Percentiles rank a stretch among this genome's conserved stretches.
Evolutionary conservation across 2,888 invertebrate genomes (phyloP).

Genomic region (Meliscaeva auricollis): DNA sequence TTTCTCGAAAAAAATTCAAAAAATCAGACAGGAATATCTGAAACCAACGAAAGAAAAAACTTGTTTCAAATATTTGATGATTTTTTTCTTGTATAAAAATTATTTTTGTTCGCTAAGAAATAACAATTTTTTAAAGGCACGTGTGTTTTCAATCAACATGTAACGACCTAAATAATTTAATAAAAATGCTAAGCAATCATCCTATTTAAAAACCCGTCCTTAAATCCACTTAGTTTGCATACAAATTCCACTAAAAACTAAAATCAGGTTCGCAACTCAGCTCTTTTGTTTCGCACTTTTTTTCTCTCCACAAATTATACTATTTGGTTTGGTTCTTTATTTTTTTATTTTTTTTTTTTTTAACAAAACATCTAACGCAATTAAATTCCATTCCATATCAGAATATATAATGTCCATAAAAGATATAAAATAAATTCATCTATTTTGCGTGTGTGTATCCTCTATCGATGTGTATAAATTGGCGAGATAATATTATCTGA

Average conservation of each 20-base stretch:
- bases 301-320: no score
- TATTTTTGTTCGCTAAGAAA: no score
- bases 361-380: conserved; percentile 61
- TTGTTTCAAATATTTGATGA: no score
- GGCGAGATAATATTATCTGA: conserved; percentile 56
- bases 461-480: conserved; percentile 54
- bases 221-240: conserved; percentile 24
- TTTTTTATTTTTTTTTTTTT: conserved; percentile 11
- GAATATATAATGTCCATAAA: conserved; percentile 61
- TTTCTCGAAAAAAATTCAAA: not conserved
- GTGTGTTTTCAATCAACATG: not conserved
- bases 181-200: not conserved
- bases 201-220: not conserved
- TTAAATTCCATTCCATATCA: conserved; percentile 68
- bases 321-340: not conserved
- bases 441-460: conserved; percentile 2
- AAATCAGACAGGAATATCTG: no score
- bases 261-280: conserved; percentile 57
- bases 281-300: conserved; percentile 72
- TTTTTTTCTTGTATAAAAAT: no score
- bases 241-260: conserved; percentile 39
- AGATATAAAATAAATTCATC: conserved; percentile 35
- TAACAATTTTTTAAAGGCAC: no score
- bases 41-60: no score
- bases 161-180: not conserved